These are phyloP conservation scores for Chamaetylas fuelleborni DNA, from an alignment of 2,113 vertebrate genomes.

Conservation along the genomic window DNA sequence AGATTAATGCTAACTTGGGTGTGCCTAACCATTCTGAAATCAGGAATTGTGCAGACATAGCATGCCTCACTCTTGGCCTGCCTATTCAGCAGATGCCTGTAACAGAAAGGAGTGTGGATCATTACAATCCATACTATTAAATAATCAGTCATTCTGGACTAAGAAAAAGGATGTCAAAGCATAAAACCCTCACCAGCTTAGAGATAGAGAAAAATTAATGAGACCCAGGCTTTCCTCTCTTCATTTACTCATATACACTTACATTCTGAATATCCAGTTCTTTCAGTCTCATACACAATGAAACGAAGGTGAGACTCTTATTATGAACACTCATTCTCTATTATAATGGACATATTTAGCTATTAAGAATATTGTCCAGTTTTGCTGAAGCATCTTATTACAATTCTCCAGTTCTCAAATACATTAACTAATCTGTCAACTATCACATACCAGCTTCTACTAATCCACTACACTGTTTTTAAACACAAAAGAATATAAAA, in stretches of 20 bases:
- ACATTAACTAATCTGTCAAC: neutral
- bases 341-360: neutral
- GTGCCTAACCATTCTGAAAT: neutral
- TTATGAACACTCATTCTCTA: neutral
- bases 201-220: neutral
- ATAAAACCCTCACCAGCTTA: neutral
- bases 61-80: neutral
- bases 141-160: neutral
- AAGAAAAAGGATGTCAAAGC: neutral
- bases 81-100: neutral
- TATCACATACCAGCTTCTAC: neutral
- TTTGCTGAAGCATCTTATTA: neutral
- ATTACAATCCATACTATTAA: neutral
- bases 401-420: neutral
- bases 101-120: neutral
- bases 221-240: neutral
- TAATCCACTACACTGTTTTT: neutral
- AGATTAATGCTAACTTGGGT: neutral
- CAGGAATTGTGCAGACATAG: neutral
- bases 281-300: neutral
- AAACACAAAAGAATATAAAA: neutral
- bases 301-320: neutral
- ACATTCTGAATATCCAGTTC: neutral
- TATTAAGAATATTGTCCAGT: neutral
- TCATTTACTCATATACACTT: neutral